Base-by-base conservation (phyloP, 2,113 vertebrate species). In the Dendropsophus ebraccatus region DNA sequence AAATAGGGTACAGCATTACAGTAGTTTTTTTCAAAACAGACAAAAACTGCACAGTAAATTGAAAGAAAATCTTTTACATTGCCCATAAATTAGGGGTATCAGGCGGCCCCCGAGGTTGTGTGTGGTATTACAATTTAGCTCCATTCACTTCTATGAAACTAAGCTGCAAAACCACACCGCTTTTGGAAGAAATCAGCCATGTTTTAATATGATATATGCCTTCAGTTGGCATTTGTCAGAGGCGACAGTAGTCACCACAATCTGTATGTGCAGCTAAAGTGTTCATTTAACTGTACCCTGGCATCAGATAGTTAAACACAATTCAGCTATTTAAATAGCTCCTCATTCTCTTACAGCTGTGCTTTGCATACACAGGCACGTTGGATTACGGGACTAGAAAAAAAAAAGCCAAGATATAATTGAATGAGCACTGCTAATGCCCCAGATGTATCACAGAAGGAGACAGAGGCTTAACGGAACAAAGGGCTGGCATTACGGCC, bases 401-500 rank as follows among this genome's bases (percentile, higher is more conserved):
- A 80, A n/a, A 81, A 82, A 69, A 49, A 76, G 82, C 73, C 83
- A 50, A 85, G 83, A 85, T 77, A 65, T 85, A 78, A 85, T 78
- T 85, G 73, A 85, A 77, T 85, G 73, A 85, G 47, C 84, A 85
- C 62, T 56, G 60, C 75, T 78, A 85, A 85, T 79, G 62, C 60
- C 84, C 75, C 84, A 85, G 74, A 85, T 85, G 75, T 79, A 85
- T 41, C 41, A 54, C 62, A 69, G 75, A 85, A 85, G 84, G 75
- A 79, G 84, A 85, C 73, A 85, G 83, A 65, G 83, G 83, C 83
- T 85, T 85, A 74, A 41, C 28, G 47, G 83, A 85, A 85, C 83
- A 85, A 85, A 37, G 73, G 73, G 45, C 74, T 69, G 83, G 83
- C 73, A 85, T 67, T 52, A 85, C 45, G 58, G 73, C 37, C 69